Evolutionary conservation across 2,113 vertebrate genomes (phyloP), one percentile per base, ranked within the genome.

Genomic region (Coturnix japonica): DNA sequence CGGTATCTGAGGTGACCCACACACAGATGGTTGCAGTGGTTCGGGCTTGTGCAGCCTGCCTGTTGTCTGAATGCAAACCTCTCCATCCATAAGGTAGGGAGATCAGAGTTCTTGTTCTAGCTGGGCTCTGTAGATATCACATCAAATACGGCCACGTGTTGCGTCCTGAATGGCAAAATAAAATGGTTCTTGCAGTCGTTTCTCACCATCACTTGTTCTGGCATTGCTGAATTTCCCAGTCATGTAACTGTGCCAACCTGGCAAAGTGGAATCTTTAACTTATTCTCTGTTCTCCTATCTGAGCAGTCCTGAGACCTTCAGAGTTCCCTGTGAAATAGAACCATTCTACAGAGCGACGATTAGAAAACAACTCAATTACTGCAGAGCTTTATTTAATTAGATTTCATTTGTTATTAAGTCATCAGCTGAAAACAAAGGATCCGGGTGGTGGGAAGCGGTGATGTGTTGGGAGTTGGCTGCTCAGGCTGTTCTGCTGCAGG

Each of bases 121-220:
- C 39, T 49, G 77, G 78, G n/a, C 46, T 59, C 26, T 16, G 17
- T 9, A 8, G 64, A 16, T 73, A 2, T 43, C 0, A 0, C 70
- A 51, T 85, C 82, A 85, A 16, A 78, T 43, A 26, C 7, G 3
- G 51, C 47, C 72, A 7, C 8, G 0, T 69, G 61, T 9, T 83
- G 66, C 61, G 7, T n/a, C 64, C 4, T 63, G 70, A 90, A 65
- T 39, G 69, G 80, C 20, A 72, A 89, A 95, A 95, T 94, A 95
- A 95, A 95, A 13, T 10, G 6, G 63, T 31, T 81, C 84, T 67
- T 61, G 57, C 11, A 7, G 21, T 57, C 33, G 2, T 5, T 6
- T 13, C 37, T 74, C 56, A 46, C 77, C 53, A 59, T 77, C 14
- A 3, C 69, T 79, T 2, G 0, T 71, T 90, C 25, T 49, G 43